phyloP scores from a whole-genome alignment of 2,888 invertebrate genomes.

The Protonemura montana region DNA sequence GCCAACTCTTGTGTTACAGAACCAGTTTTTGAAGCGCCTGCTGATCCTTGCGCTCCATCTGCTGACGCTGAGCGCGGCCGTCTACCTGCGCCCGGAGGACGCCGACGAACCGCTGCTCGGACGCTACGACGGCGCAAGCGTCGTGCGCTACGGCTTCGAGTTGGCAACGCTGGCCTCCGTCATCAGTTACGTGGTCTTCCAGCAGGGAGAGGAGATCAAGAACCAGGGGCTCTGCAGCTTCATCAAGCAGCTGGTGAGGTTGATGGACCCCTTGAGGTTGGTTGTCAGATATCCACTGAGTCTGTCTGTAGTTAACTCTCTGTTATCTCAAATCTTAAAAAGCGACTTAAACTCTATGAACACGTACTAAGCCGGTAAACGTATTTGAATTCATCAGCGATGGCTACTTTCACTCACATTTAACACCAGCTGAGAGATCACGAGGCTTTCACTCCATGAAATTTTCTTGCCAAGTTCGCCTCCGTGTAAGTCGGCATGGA shows the following conservation, averaged over 20 bases:
- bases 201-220: slow-evolving; percentile 93
- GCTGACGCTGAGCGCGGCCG: slow-evolving; percentile 84
- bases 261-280: neutral
- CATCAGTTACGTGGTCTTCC: slow-evolving; percentile 85
- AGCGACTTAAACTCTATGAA: no score
- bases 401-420: no score
- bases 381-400: no score
- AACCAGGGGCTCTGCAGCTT: slow-evolving; percentile 92
- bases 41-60: slow-evolving; percentile 88
- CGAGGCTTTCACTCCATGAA: no score
- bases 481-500: no score
- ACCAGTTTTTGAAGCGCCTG: slow-evolving; percentile 91
- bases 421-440: no score
- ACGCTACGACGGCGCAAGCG: slow-evolving; percentile 62
- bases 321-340: no score
- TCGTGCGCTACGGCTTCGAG: slow-evolving; percentile 79
- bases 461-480: no score
- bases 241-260: slow-evolving; percentile 85
- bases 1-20: no score
- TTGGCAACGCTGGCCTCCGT: slow-evolving; percentile 86
- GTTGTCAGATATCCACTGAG: no score
- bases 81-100: slow-evolving; percentile 86
- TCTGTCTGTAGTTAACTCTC: no score
- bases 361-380: no score
- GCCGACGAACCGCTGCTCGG: slow-evolving; percentile 64